phyloP scores from a whole-genome alignment of 64 coral and sea anemone species.

The Dendrophyllia cribrosa region DNA sequence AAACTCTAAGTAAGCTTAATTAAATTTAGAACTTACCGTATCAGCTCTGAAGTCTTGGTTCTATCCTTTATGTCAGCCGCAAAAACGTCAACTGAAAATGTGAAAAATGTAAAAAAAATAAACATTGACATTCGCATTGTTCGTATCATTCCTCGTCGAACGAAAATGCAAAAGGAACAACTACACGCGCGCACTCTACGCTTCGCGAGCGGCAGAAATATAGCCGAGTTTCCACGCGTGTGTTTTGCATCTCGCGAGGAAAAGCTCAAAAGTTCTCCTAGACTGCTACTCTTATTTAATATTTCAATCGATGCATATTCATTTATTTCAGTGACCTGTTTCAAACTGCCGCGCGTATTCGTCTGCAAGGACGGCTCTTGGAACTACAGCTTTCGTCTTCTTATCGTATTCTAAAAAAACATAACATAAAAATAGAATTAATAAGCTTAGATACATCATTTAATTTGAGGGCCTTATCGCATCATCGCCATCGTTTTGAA shows the following conservation, averaged over 20 bases:
- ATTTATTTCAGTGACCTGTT: slow-evolving; percentile 49
- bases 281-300: neutral
- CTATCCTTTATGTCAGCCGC: slow-evolving; percentile 72
- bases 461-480: too few relatives aligned
- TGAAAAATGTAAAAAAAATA: neutral
- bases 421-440: too few relatives aligned
- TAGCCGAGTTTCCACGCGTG: too few relatives aligned
- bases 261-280: neutral
- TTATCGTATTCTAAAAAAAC: slow-evolving; percentile 8
- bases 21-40: slow-evolving; percentile 47
- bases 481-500: too few relatives aligned
- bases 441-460: too few relatives aligned
- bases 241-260: too few relatives aligned
- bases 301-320: neutral
- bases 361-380: slow-evolving; percentile 73
- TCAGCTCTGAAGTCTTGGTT: slow-evolving; percentile 70
- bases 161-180: too few relatives aligned
- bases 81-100: slow-evolving; percentile 64
- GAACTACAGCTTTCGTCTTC: neutral
- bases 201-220: too few relatives aligned
- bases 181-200: too few relatives aligned
- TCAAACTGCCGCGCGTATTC: slow-evolving; percentile 74
- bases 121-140: neutral
- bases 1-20: neutral
- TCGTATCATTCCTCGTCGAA: too few relatives aligned